A percentile compares a stretch with the other conserved stretches of the same genome.
Conservation (phyloP, 1,140 invertebrate species). For the Bombus terrestris region DNA sequence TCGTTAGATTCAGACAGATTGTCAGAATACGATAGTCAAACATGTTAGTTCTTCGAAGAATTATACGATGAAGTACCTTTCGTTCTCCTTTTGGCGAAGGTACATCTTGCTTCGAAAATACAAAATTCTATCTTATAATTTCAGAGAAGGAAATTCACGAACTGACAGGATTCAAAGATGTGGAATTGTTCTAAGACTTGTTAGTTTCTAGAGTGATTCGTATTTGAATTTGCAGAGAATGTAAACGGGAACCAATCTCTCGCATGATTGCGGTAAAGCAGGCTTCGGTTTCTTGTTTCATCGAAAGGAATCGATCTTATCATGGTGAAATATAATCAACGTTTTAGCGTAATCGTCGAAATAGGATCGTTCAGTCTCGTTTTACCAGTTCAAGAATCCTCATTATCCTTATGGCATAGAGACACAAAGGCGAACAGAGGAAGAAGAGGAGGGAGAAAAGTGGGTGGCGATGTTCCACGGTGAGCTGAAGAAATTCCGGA, state of each 20-base stretch:
- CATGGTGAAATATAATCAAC: slow-evolving; percentile 46
- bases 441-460: not conserved
- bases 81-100: too few relatives aligned
- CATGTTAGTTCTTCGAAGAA: too few relatives aligned
- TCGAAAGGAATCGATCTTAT: slow-evolving; percentile 34
- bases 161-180: too few relatives aligned
- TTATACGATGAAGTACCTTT: too few relatives aligned
- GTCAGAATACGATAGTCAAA: not conserved
- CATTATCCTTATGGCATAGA: slow-evolving; percentile 64
- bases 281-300: not conserved
- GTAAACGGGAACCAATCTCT: not conserved
- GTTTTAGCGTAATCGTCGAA: slow-evolving; percentile 51
- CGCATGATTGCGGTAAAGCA: not conserved
- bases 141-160: not conserved
- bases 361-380: slow-evolving; percentile 52
- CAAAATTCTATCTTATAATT: not conserved
- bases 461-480: slow-evolving; percentile 48
- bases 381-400: slow-evolving; percentile 64
- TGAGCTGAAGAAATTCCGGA: slow-evolving; percentile 66
- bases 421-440: slow-evolving; percentile 17
- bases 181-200: too few relatives aligned
- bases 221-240: not conserved
- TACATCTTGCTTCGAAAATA: not conserved
- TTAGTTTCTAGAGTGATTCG: not conserved
- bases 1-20: not conserved